Evolutionary conservation across 2,797 vertebrate species (phyloP).

Genomic region (Salarias fasciatus): DNA sequence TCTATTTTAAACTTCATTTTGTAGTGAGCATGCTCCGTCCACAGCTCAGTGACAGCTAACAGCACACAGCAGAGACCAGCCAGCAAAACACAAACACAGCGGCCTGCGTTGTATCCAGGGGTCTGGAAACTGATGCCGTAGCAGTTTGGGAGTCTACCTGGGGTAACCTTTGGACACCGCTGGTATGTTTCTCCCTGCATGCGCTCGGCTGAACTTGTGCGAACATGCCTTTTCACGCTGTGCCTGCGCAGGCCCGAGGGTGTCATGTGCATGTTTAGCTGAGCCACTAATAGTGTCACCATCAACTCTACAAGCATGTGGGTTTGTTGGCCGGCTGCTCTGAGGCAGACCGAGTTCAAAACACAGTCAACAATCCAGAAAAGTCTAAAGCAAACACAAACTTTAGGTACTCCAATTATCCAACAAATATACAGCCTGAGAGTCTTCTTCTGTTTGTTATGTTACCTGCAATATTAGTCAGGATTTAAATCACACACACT

Average conservation of each 20-base stretch:
- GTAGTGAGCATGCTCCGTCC: slow-evolving; percentile 18
- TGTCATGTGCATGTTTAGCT: slow-evolving; percentile 26
- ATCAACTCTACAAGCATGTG: background rate
- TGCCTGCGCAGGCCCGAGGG: slow-evolving; percentile 19
- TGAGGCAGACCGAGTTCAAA: background rate
- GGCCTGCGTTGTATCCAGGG: background rate
- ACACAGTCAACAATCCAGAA: background rate
- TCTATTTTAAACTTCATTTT: slow-evolving; percentile 72
- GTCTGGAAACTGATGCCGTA: background rate
- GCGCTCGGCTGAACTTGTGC: slow-evolving; percentile 14
- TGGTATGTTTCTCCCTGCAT: slow-evolving; percentile 51
- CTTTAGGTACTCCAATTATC: background rate
- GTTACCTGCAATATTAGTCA: too few relatives aligned
- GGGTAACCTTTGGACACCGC: slow-evolving; percentile 13
- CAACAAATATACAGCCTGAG: background rate
- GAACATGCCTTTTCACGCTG: slow-evolving; percentile 17
- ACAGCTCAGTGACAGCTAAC: slow-evolving; percentile 17
- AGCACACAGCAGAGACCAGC: slow-evolving; percentile 31
- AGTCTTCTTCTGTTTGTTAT: background rate
- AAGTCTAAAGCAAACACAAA: too few relatives aligned
- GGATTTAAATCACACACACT: too few relatives aligned
- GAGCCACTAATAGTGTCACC: slow-evolving; percentile 8
- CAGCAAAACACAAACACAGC: slow-evolving; percentile 23
- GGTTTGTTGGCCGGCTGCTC: slow-evolving; percentile 18
- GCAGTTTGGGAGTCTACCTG: slow-evolving; percentile 4